Conservation (phyloP, 2,113 vertebrate genomes). For the Edolisoma coerulescens region DNA sequence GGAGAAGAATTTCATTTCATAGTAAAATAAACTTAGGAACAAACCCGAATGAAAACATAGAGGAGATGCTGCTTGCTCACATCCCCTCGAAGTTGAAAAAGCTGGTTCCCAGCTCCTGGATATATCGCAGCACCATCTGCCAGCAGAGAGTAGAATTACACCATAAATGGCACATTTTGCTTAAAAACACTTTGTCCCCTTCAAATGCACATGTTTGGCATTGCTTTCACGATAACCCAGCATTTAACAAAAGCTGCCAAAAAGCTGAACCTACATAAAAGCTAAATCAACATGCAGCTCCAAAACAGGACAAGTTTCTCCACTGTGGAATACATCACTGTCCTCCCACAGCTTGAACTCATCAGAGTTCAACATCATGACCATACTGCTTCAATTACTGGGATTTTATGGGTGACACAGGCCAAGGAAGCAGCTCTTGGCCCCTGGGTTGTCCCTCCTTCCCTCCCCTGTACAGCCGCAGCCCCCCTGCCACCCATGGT, state of each 20-base stretch:
- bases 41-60: neutral
- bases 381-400: neutral
- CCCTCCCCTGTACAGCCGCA: neutral
- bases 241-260: neutral
- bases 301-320: neutral
- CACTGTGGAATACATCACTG: neutral
- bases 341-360: neutral
- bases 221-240: neutral
- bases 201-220: neutral
- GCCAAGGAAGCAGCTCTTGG: neutral
- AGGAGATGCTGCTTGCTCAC: neutral
- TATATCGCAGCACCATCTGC: conserved; percentile 29
- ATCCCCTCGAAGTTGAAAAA: neutral
- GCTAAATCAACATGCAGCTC: neutral
- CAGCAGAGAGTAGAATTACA: conserved; percentile 9
- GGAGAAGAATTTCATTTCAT: neutral
- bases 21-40: neutral
- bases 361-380: neutral
- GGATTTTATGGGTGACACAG: neutral
- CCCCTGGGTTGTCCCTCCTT: neutral
- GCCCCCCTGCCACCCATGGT: neutral
- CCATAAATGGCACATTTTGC: neutral
- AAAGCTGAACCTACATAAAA: neutral
- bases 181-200: neutral
- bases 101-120: neutral